Evolutionary conservation across 2,888 invertebrate species (phyloP).

Genomic region (Drosophila barbarae): DNA sequence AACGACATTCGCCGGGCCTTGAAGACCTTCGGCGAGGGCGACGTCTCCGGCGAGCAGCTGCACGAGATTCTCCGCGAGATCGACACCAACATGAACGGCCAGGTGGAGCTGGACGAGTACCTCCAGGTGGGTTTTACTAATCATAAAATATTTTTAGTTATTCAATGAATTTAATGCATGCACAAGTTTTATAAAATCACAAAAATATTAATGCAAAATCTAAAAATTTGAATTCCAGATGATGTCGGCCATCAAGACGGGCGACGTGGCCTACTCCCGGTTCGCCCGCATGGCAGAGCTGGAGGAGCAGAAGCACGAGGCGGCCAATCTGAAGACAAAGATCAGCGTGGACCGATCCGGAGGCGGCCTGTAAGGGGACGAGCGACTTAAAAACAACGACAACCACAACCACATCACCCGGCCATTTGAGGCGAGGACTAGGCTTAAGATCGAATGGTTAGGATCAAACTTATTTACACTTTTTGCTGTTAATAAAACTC

Average conservation of each 20-base stretch:
- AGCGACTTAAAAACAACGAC: slow-evolving; percentile 38
- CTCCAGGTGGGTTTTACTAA: slow-evolving; percentile 88
- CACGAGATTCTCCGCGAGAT: slow-evolving; percentile 99
- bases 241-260: slow-evolving; percentile 99
- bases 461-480: slow-evolving; percentile 53
- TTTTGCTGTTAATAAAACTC: slow-evolving; percentile 68
- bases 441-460: slow-evolving; percentile 43
- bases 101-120: slow-evolving; percentile 99
- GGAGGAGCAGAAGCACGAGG: slow-evolving; percentile 91
- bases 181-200: background rate
- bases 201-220: background rate
- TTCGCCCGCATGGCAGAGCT: slow-evolving; percentile 97
- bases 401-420: slow-evolving; percentile 18
- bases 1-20: slow-evolving; percentile 97
- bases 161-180: background rate
- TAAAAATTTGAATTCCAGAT: slow-evolving; percentile 83
- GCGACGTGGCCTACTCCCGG: slow-evolving; percentile 95
- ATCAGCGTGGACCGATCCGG: slow-evolving; percentile 96
- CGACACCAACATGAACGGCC: slow-evolving; percentile 99
- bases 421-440: slow-evolving; percentile 41
- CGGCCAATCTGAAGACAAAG: slow-evolving; percentile 87
- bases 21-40: slow-evolving; percentile 91
- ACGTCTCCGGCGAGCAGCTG: slow-evolving; percentile 94
- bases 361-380: slow-evolving; percentile 89
- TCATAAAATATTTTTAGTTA: background rate